Evolutionary conservation across 2,797 vertebrate genomes (phyloP).

Genomic region (Taenioides sp.): DNA sequence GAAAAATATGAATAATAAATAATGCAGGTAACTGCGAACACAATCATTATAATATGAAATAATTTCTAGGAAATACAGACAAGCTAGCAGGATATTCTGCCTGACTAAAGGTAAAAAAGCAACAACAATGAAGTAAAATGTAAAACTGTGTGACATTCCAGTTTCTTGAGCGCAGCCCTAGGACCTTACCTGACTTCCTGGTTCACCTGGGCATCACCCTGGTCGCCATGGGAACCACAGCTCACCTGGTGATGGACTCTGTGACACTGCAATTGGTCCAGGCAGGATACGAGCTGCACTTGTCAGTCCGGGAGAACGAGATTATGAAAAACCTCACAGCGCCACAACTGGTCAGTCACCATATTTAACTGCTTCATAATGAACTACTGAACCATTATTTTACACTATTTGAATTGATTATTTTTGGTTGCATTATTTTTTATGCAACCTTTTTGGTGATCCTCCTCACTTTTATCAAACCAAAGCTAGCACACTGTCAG

Average conservation of each 20-base stretch:
- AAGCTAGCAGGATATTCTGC: no score
- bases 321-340: constrained; percentile 85
- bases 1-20: no score
- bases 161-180: constrained; percentile 86
- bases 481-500: no score
- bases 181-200: constrained; percentile 77
- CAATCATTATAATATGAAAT: no score
- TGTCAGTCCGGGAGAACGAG: constrained; percentile 87
- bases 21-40: no score
- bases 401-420: background rate
- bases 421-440: no score
- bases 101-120: background rate
- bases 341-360: constrained; percentile 76
- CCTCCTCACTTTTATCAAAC: no score
- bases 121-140: background rate
- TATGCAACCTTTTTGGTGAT: no score
- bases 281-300: constrained; percentile 90
- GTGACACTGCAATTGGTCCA: constrained; percentile 86
- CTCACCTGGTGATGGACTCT: constrained; percentile 88
- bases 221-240: constrained; percentile 89
- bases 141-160: constrained; percentile 41
- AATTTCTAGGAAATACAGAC: no score
- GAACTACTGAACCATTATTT: background rate
- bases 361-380: background rate
- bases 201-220: constrained; percentile 85